phyloP scores from a whole-genome alignment of 2,797 vertebrate species.

The Urophycis tenuis region DNA sequence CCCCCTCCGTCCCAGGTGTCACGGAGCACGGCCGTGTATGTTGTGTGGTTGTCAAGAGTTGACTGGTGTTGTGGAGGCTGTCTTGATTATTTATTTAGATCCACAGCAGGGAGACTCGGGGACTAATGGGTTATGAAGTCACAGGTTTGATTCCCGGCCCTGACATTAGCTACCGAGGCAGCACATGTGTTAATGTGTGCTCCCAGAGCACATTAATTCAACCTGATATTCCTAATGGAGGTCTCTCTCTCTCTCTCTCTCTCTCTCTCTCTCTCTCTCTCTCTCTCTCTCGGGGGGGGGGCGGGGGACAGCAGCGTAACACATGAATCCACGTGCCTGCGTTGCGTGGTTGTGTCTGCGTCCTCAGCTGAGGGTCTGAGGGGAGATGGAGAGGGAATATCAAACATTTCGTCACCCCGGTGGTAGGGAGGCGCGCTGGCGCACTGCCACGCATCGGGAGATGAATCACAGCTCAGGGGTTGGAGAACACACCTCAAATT shows the following conservation, averaged over 20 bases:
- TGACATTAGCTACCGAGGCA: conserved; percentile 72
- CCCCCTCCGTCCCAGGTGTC: conserved; percentile 58
- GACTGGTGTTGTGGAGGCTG: conserved; percentile 76
- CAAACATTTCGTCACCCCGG: no score
- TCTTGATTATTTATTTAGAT: conserved; percentile 79
- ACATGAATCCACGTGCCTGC: conserved; percentile 73
- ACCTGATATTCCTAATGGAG: conserved; percentile 75
- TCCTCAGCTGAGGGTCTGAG: conserved; percentile 63
- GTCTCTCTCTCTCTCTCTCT: conserved; percentile 46
- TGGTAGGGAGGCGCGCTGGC: no score
- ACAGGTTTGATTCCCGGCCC: conserved; percentile 71
- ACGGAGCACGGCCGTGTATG: conserved; percentile 73
- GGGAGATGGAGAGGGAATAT: conserved; percentile 51
- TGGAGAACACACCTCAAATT: not conserved
- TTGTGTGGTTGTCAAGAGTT: conserved; percentile 76
- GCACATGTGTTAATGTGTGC: conserved; percentile 70
- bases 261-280: no score
- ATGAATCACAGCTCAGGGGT: no score
- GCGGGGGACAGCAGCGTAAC: conserved; percentile 57
- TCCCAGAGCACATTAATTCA: conserved; percentile 69
- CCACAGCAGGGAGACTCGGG: conserved; percentile 71
- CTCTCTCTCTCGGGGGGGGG: conserved; percentile 17
- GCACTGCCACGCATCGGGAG: no score
- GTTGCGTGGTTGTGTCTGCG: conserved; percentile 57
- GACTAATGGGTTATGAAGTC: conserved; percentile 78